Base-by-base conservation (phyloP, 2,113 vertebrate species). In the Syrmaticus mikado region DNA sequence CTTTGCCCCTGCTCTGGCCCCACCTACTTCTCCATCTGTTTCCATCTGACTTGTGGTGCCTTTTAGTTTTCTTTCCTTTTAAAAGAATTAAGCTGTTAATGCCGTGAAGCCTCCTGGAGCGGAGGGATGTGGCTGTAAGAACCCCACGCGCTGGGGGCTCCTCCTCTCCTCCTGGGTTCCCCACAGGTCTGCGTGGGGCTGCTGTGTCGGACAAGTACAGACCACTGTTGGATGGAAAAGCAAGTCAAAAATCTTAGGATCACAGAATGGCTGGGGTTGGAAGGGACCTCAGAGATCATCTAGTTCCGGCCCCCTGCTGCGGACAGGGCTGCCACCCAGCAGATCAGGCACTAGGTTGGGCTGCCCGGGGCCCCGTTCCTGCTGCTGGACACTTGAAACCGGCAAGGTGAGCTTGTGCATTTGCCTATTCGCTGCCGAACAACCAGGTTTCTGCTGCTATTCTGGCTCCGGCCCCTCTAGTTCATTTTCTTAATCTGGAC, bases 91-190 rank as follows among this genome's bases (percentile, higher is more conserved):
- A 87, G 20, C 11, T 16, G 3, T 16, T 27, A 46, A 61, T 25
- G 57, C n/a, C 50, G 4, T 0, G 10, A 34, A 78, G 30, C 60
- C 27, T 82, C 11, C 50, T 64, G 0, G 2, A 28, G 19, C 2
- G 3, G 11, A 4, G 25, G 53, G 27, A 38, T 32, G 46, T 2
- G 0, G 5, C 3, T 14, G 34, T 41, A 41, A 27, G 22, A 20
- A 62, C 65, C 24, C 36, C 34, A 77, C 36, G 46, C 45, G 32
- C 67, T 48, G 28, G 45, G 46, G 38, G 27, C 27, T 80, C 30
- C 43, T 87, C 7, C 48, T 10, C 18, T 27, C 22, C 52, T 12
- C 22, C 27, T 28, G 10, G 41, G 21, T 20, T 43, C 43, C 70
- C 45, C 9, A 27, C 41, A 10, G 74, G 3, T 55, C 30, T 48